Evolutionary conservation across 2,797 vertebrate species (phyloP).

Genomic region (Hephaestus fuliginosus): DNA sequence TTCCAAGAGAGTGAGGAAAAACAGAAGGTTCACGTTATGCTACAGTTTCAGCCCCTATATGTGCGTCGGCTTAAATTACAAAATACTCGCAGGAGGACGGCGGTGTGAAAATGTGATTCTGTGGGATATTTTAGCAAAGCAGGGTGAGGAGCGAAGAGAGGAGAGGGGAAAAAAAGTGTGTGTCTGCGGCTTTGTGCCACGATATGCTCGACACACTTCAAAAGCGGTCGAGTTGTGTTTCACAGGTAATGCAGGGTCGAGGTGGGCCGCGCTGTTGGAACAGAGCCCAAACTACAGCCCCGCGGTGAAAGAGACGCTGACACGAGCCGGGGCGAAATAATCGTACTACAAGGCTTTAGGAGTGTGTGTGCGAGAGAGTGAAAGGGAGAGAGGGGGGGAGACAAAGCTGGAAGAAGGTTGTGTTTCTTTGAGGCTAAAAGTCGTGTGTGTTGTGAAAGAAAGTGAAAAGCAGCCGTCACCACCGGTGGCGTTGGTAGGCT

Average conservation of each 20-base stretch:
- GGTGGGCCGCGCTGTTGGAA: conserved; percentile 23
- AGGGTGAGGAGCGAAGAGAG: no score
- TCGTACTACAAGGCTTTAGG: not conserved
- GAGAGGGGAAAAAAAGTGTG: not conserved
- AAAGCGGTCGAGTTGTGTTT: conserved; percentile 48
- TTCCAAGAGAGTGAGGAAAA: conserved; percentile 56
- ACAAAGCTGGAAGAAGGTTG: not conserved
- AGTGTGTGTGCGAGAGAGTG: not conserved
- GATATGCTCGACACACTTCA: conserved; percentile 52
- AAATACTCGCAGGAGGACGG: conserved; percentile 40
- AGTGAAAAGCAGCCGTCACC: not conserved
- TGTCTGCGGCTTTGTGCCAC: conserved; percentile 2
- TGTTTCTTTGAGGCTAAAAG: not conserved
- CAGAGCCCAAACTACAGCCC: conserved; percentile 28
- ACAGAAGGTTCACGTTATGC: conserved; percentile 57
- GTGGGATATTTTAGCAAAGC: conserved; percentile 30
- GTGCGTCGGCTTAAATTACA: conserved; percentile 52
- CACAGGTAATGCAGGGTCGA: conserved; percentile 50
- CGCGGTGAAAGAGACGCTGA: conserved; percentile 6
- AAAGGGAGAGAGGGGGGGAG: not conserved
- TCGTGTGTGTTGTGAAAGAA: not conserved
- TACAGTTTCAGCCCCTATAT: conserved; percentile 65
- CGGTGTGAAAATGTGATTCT: conserved; percentile 43
- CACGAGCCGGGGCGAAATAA: conserved; percentile 16
- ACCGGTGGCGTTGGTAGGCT: not conserved